Evolutionary conservation across 2,113 vertebrate species (phyloP), one percentile per base, ranked within the genome.

Genomic region (Casuarius casuarius): DNA sequence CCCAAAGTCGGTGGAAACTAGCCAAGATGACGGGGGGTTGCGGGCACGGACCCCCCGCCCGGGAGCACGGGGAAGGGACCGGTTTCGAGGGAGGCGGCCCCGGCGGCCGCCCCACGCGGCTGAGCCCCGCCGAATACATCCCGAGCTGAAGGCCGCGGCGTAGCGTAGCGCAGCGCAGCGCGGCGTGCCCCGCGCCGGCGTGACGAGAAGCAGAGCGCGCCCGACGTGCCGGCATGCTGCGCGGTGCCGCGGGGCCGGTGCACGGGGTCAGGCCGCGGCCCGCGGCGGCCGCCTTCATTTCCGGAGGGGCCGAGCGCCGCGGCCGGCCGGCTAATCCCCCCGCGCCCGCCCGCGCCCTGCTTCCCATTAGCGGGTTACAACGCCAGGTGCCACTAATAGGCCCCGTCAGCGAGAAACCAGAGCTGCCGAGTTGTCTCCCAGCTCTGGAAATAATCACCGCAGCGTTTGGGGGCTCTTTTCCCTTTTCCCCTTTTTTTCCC

Each of bases 381-480:
- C 97, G 98, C 98, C 99, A 99, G 99, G 98, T 99, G 98, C 98
- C 62, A 95, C 98, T 99, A 99, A 99, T 99, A 98, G 99, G 98
- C 98, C 96, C 93, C 97, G 98, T 98, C 97, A 97, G 97, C 94
- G 75, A 98, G 98, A 98, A 98, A 98, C 98, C 96, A 98, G 97
- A 97, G 97, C 97, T 97, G 97, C 87, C 97, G 97, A 97, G 98
- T 97, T 97, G 97, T 98, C 97, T 97, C 92, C 75, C 9, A 90
- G 94, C 98, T 98, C 98, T 98, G 98, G 98, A 98, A 98, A 97
- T 96, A 97, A 98, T 98, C 98, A 98, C 44, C 89, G 85, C 84
- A 81, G 66, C 92, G 83, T 94, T 72, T 8, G 17, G 95, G 87
- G 84, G 38, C 38, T 38, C 38, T 38, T 38, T 38, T 38, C 38